phyloP scores from a whole-genome alignment of 2,888 invertebrate genomes.

The Pteria penguin region DNA sequence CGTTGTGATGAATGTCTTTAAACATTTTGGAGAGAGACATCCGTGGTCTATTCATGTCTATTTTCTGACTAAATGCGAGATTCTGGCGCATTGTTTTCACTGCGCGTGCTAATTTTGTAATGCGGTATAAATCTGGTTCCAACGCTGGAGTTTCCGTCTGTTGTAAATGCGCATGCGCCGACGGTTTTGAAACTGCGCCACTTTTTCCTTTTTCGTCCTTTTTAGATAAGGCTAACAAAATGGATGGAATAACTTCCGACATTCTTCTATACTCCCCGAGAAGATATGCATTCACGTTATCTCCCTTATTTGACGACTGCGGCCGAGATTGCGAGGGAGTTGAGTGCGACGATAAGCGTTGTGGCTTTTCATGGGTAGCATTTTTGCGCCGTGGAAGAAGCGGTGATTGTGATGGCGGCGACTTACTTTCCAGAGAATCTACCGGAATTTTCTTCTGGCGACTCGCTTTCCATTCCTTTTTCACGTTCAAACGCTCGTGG shows the following conservation, averaged over 20 bases:
- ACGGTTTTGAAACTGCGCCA: constrained; percentile 8
- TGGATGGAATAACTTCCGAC: constrained; percentile 64
- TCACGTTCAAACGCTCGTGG: constrained; percentile 58
- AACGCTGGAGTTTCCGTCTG: constrained; percentile 16
- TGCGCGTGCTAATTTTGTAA: constrained; percentile 54
- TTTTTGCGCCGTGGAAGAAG: constrained; percentile 4
- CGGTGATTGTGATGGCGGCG: neutral
- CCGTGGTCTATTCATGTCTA: constrained; percentile 50
- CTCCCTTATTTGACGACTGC: constrained; percentile 17
- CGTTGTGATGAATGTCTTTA: constrained; percentile 52
- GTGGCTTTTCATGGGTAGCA: neutral
- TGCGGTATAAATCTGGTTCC: constrained; percentile 58
- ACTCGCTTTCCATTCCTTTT: constrained; percentile 58
- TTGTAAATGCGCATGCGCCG: neutral
- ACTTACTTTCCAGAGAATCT: constrained; percentile 18
- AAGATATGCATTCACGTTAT: constrained; percentile 59
- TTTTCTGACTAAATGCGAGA: constrained; percentile 56
- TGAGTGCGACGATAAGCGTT: neutral
- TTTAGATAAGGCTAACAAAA: constrained; percentile 56
- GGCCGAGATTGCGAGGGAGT: neutral
- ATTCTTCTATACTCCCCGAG: constrained; percentile 62
- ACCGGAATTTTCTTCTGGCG: constrained; percentile 56
- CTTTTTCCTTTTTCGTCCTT: constrained; percentile 45
- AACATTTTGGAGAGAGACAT: constrained; percentile 57
- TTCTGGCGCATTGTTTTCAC: constrained; percentile 59